phyloP scores from a whole-genome alignment of 2,888 invertebrate species.

The Chymomyza procnemis region DNA sequence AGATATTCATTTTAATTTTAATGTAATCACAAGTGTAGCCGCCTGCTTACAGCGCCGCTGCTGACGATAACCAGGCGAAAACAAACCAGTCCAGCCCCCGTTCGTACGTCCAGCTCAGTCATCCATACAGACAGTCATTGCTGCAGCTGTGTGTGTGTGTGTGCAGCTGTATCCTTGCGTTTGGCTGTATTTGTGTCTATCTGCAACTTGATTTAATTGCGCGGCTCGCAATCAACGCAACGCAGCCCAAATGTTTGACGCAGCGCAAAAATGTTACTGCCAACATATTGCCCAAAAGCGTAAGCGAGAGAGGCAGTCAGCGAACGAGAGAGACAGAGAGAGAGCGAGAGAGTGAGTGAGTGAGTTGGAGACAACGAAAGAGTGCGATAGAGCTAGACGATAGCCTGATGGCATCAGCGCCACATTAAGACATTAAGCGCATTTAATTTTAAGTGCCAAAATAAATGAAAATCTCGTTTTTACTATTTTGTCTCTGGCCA shows the following conservation, averaged over 20 bases:
- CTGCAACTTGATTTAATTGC: conserved; percentile 60
- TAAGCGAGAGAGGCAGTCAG: not conserved
- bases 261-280: conserved; percentile 4
- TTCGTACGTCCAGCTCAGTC: not conserved
- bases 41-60: not conserved
- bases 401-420: not conserved
- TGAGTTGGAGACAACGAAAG: not conserved
- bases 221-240: not conserved
- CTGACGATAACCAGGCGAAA: not conserved
- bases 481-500: not conserved
- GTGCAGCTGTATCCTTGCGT: not conserved
- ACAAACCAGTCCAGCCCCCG: not conserved
- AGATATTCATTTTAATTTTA: conserved; percentile 55
- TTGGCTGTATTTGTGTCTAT: conserved; percentile 2
- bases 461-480: conserved; percentile 19
- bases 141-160: not conserved
- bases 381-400: not conserved
- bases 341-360: not conserved
- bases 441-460: conserved; percentile 36
- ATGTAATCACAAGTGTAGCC: conserved; percentile 51
- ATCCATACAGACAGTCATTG: not conserved
- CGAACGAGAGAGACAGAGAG: not conserved
- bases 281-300: conserved; percentile 21
- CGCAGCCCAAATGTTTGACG: not conserved
- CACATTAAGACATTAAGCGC: conserved; percentile 23